Conservation (phyloP, 2,113 vertebrate genomes). For the Hypanus sabinus region DNA sequence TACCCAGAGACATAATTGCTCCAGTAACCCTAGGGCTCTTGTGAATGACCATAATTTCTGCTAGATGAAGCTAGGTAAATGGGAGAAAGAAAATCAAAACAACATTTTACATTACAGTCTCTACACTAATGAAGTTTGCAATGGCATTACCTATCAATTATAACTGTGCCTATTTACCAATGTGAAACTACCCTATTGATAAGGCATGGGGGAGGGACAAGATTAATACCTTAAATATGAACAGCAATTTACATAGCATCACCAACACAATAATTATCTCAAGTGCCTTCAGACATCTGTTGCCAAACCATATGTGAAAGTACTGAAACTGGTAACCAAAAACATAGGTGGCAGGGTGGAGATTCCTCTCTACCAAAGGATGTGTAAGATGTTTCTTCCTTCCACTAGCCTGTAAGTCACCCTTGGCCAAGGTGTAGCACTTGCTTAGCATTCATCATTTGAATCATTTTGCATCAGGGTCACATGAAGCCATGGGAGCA, state of each 20-base stretch:
- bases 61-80: neutral
- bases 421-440: no score
- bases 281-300: neutral
- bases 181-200: neutral
- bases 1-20: slow-evolving; percentile 3
- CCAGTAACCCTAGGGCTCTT: neutral
- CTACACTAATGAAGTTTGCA: no score
- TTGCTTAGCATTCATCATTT: no score
- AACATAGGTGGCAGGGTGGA: neutral
- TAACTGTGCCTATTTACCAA: no score
- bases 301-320: neutral
- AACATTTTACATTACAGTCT: neutral
- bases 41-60: neutral
- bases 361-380: no score
- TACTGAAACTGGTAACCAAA: neutral
- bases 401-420: no score
- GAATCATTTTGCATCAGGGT: no score
- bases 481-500: no score
- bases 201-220: neutral
- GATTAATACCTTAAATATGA: neutral
- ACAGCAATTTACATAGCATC: neutral
- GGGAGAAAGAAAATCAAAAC: neutral
- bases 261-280: neutral
- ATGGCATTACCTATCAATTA: neutral
- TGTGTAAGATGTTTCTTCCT: no score